phyloP scores from a whole-genome alignment of 2,797 vertebrate genomes.

The Pipistrellus pipistrellus region DNA sequence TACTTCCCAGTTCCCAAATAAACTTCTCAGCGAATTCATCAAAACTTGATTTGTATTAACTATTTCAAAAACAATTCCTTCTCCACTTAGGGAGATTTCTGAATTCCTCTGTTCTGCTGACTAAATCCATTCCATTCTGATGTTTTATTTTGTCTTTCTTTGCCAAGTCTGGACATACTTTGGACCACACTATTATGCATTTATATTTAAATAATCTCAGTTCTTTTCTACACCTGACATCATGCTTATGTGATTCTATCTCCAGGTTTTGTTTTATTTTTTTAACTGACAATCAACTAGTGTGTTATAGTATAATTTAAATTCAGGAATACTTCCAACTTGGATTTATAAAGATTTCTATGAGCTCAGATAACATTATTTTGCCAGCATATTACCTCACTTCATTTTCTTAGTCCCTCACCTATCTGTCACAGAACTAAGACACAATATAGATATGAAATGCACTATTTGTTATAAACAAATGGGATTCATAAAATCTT shows the following conservation, averaged over 20 bases:
- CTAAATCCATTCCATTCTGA: not conserved
- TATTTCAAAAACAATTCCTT: conserved; percentile 14
- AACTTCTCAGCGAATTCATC: conserved; percentile 21
- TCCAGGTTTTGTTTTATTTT: not conserved
- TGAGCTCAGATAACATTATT: not conserved
- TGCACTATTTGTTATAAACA: not conserved
- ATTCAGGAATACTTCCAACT: not conserved
- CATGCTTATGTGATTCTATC: not conserved
- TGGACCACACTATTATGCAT: not conserved
- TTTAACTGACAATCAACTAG: not conserved
- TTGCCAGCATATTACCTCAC: not conserved
- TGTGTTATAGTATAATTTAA: not conserved
- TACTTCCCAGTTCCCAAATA: not conserved
- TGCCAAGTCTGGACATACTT: not conserved
- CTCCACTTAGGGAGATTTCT: conserved; percentile 15
- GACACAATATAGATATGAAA: not conserved
- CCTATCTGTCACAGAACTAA: not conserved
- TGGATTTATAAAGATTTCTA: not conserved
- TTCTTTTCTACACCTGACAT: not conserved
- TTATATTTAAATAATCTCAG: conserved; percentile 61
- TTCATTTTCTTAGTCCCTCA: not conserved
- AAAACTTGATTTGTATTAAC: not conserved
- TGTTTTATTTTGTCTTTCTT: conserved; percentile 34
- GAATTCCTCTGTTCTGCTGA: not conserved
- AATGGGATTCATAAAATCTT: not conserved